Conservation (phyloP, 2,888 invertebrate species). For the Trachelus stipa region DNA sequence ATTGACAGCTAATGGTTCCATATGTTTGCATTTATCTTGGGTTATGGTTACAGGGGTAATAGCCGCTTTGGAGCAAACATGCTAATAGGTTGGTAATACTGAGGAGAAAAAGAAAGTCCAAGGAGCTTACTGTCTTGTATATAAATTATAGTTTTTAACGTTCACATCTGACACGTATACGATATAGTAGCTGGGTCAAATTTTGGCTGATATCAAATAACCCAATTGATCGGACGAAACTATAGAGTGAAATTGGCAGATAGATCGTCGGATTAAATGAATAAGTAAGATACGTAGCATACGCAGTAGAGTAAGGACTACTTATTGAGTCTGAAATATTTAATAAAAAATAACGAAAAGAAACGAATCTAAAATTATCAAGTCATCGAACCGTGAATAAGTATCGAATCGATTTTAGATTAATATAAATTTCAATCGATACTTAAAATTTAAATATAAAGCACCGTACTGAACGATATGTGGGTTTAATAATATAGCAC, state of each 20-base stretch:
- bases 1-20: neutral
- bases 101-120: neutral
- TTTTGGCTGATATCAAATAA: neutral
- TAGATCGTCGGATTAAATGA: neutral
- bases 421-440: too few species aligned
- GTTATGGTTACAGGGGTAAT: neutral
- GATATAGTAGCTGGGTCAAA: neutral
- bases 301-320: neutral
- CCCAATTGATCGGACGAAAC: neutral
- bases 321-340: neutral
- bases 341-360: too few species aligned
- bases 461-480: neutral
- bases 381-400: neutral
- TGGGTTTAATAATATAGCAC: neutral
- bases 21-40: neutral
- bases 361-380: too few species aligned
- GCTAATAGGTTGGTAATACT: neutral
- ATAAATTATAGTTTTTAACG: neutral
- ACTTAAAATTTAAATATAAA: too few species aligned
- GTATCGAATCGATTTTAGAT: neutral
- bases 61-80: neutral
- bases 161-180: neutral
- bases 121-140: neutral
- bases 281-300: neutral
- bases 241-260: neutral